Base-by-base conservation (phyloP, 2,888 invertebrate species). In the Salpingus planirostris region DNA sequence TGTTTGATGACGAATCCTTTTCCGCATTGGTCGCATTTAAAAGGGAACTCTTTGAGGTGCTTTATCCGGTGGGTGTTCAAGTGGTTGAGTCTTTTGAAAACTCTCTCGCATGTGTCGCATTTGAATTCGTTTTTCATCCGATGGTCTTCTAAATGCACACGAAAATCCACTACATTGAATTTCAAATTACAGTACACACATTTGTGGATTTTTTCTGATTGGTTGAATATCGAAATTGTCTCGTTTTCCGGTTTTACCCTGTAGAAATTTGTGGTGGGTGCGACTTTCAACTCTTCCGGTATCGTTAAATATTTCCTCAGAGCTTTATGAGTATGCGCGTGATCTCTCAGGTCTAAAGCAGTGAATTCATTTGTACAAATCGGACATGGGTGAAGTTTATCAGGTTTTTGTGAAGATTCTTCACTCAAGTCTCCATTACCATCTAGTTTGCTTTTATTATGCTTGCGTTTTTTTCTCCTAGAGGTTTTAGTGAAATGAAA, bases 1-100 rank as follows among this genome's bases (percentile, higher is more conserved):
- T 24, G 47, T 37, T 56, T 47, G 12, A 52, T 49, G n/a, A 57
- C 55, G 41, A 59, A 59, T 8, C 54, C 50, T 42, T 57, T 59
- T 10, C 44, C 47, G 29, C 57, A 57, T 8, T 50, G 47, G 10
- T 50, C 48, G 32, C 57, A 57, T 29, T 55, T 52, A 27, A 47
- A 59, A 1, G 58, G 57, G 31, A 42, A 50, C 34, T 57, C 57
- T 43, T 55, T 54, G 27, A 53, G 40, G 44, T 58, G 58, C 31
- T 51, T 50, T 1, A 57, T 40, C 12, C 49, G 38, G 32, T 58
- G 58, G 4, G 49, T 53, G 40, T 55, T 55, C 29, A 58, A 44
- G 40, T 56, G 54, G 35, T 54, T 57, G 28, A 55, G 34, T 43
- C 47, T 48, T 34, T 45, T 52, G 29, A 57, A 59, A 12, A 55